Conservation (phyloP, 2,797 vertebrate species). For the Garrulus glandarius region DNA sequence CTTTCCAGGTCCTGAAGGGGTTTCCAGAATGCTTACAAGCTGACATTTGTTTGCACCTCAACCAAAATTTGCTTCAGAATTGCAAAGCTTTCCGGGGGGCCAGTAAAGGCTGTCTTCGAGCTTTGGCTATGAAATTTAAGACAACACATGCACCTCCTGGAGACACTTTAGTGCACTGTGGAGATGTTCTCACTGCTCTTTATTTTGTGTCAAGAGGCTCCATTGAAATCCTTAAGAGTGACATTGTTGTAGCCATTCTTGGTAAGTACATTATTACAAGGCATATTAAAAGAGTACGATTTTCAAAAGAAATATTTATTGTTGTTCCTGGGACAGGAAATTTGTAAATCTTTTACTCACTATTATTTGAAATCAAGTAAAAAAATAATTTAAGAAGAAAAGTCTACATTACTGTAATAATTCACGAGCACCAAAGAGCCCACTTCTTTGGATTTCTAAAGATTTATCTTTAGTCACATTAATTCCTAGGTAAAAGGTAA, state of each 20-base stretch:
- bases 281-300: not conserved
- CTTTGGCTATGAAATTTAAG: constrained; percentile 96
- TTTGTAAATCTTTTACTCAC: not conserved
- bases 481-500: not conserved
- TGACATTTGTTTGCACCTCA: constrained; percentile 98
- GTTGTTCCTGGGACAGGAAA: not conserved
- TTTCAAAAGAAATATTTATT: not conserved
- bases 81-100: constrained; percentile 95
- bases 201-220: constrained; percentile 97
- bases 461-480: not conserved
- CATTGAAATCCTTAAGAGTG: constrained; percentile 97
- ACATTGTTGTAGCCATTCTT: constrained; percentile 96
- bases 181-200: constrained; percentile 93
- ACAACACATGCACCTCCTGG: constrained; percentile 96
- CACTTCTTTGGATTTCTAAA: not conserved
- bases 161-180: constrained; percentile 94
- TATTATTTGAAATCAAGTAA: not conserved
- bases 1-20: constrained; percentile 92
- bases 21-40: constrained; percentile 99
- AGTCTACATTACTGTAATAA: not conserved
- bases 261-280: constrained; percentile 79
- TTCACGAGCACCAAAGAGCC: not conserved
- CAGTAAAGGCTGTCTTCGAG: constrained; percentile 96
- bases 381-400: not conserved
- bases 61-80: constrained; percentile 88